A percentile compares a stretch with the other conserved stretches of the same genome.
These are phyloP conservation scores for Pangasianodon gigas DNA, from an alignment of 2,113 vertebrate genomes.

Conservation along the genomic window DNA sequence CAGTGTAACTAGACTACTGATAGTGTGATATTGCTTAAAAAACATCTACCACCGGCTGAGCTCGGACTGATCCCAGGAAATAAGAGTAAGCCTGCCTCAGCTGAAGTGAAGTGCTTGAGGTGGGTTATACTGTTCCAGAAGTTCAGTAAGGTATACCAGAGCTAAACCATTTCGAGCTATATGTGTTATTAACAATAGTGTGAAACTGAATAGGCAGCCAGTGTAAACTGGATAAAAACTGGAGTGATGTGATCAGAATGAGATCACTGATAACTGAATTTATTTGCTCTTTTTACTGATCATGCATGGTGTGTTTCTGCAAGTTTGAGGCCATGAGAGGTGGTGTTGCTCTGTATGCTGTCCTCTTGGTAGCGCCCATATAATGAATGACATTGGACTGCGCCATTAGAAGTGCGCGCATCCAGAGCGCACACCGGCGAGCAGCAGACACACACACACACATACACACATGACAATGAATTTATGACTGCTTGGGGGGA, in stretches of 20 bases:
- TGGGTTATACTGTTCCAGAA: not conserved
- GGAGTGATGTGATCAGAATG: not conserved
- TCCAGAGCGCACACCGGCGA: slow-evolving; percentile 11
- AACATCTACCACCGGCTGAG: not conserved
- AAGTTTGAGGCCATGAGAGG: not conserved
- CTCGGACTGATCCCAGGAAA: not conserved
- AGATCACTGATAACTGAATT: not conserved
- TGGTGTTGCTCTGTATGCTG: not conserved
- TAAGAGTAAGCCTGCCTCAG: not conserved
- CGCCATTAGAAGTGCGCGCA: not conserved
- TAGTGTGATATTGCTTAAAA: not conserved
- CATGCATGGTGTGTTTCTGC: not conserved
- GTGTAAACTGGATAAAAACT: not conserved
- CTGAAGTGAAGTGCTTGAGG: not conserved
- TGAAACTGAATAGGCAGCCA: not conserved
- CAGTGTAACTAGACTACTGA: not conserved
- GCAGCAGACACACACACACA: not conserved
- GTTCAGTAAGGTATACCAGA: not conserved
- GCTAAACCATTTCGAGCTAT: not conserved
- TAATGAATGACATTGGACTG: slow-evolving; percentile 11
- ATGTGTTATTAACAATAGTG: not conserved
- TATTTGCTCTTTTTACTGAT: not conserved
- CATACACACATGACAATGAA: not conserved
- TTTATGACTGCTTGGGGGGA: not conserved
- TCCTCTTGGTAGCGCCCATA: slow-evolving; percentile 33